Evolutionary conservation across 2,113 vertebrate genomes (phyloP).

Genomic region (Hemiscyllium ocellatum): DNA sequence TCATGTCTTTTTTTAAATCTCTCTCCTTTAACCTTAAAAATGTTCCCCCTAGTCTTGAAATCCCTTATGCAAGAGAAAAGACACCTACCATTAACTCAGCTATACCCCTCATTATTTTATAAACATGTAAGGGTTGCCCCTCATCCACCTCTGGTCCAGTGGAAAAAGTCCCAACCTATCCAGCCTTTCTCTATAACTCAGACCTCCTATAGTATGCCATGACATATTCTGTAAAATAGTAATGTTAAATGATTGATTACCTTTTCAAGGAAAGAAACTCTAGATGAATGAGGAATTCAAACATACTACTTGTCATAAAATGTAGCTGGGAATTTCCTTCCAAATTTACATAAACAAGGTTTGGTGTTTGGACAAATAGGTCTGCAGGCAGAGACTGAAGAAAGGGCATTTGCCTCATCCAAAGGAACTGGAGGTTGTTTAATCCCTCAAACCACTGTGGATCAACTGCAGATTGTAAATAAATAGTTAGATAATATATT

Average conservation of each 20-base stretch:
- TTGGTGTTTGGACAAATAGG: background rate
- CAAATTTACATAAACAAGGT: background rate
- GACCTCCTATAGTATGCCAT: too few relatives aligned
- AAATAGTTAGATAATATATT: background rate
- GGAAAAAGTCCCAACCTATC: too few relatives aligned
- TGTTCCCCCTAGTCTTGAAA: too few relatives aligned
- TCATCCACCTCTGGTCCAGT: too few relatives aligned
- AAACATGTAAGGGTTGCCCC: too few relatives aligned
- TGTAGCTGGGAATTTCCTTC: background rate
- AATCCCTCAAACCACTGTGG: constrained; percentile 12
- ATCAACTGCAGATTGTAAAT: constrained; percentile 30
- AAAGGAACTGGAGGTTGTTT: background rate
- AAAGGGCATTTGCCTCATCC: background rate
- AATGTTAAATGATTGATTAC: constrained; percentile 3
- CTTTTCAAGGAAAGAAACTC: constrained; percentile 13
- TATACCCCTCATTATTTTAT: too few relatives aligned
- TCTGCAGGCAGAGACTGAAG: constrained; percentile 16
- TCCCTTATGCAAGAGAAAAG: too few relatives aligned
- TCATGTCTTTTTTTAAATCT: too few relatives aligned
- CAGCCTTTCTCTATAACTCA: too few relatives aligned
- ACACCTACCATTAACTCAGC: too few relatives aligned
- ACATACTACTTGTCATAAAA: constrained; percentile 25
- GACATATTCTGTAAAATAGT: background rate
- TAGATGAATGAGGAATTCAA: background rate
- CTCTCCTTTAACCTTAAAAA: too few relatives aligned